phyloP scores from a whole-genome alignment of 2,797 vertebrate genomes.

The Chrysocyon brachyurus region DNA sequence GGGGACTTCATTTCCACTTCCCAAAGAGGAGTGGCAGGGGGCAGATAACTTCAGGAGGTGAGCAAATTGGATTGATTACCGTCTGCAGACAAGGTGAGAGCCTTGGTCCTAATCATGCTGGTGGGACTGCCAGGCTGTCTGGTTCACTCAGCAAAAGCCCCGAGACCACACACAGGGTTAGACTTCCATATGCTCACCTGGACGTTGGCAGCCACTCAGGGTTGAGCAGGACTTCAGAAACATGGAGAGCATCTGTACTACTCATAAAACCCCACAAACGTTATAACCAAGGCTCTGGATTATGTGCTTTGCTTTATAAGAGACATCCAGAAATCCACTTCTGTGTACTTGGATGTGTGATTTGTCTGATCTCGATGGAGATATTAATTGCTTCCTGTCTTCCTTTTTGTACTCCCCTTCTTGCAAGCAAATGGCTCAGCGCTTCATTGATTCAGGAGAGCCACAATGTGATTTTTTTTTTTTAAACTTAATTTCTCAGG shows the following conservation, averaged over 20 bases:
- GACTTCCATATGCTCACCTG: background rate
- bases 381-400: background rate
- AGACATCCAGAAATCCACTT: background rate
- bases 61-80: conserved; percentile 85
- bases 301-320: background rate
- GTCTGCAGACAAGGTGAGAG: conserved; percentile 76
- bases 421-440: background rate
- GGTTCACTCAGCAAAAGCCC: conserved; percentile 70
- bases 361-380: background rate
- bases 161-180: background rate
- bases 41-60: conserved; percentile 72
- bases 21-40: conserved; percentile 60
- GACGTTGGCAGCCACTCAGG: conserved; percentile 46
- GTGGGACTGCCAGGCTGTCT: conserved; percentile 57
- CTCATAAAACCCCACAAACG: background rate
- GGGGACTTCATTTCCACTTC: conserved; percentile 76
- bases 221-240: conserved; percentile 34
- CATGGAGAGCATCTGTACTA: background rate
- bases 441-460: background rate
- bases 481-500: background rate
- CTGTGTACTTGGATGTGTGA: background rate
- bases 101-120: conserved; percentile 66
- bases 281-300: conserved; percentile 17
- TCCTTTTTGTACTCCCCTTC: background rate
- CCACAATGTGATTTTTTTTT: background rate